phyloP scores from a whole-genome alignment of 2,797 vertebrate species.

The Crypturellus tataupa region DNA sequence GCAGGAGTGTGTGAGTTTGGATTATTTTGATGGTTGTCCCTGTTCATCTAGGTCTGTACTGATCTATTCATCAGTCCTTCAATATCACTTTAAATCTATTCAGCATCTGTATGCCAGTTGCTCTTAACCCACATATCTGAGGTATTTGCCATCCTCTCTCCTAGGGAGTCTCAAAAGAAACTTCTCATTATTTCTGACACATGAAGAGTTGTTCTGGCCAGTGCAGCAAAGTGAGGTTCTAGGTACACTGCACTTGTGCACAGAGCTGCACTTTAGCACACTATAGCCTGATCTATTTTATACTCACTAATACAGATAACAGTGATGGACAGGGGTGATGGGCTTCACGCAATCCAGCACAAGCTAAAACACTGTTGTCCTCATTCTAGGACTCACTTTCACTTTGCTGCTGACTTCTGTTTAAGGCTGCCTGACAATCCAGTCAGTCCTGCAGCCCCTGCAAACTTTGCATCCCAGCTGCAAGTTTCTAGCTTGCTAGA shows the following conservation, averaged over 20 bases:
- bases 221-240: neutral
- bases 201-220: neutral
- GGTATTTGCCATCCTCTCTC: neutral
- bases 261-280: neutral
- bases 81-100: neutral
- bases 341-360: neutral
- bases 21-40: neutral
- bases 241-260: neutral
- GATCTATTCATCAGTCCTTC: neutral
- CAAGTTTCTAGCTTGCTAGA: neutral
- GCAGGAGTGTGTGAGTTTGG: neutral
- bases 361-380: neutral
- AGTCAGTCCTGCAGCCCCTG: neutral
- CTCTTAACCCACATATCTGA: neutral
- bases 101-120: neutral
- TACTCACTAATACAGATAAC: neutral
- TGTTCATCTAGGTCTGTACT: neutral
- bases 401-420: neutral
- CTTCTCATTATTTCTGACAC: neutral
- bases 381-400: neutral
- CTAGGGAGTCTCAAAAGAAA: neutral
- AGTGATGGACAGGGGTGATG: neutral
- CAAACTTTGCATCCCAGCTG: neutral
- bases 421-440: neutral
- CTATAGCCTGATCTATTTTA: neutral